These are phyloP conservation scores for Chaetops frenatus DNA, from an alignment of 2,113 vertebrate genomes.

Conservation along the genomic window DNA sequence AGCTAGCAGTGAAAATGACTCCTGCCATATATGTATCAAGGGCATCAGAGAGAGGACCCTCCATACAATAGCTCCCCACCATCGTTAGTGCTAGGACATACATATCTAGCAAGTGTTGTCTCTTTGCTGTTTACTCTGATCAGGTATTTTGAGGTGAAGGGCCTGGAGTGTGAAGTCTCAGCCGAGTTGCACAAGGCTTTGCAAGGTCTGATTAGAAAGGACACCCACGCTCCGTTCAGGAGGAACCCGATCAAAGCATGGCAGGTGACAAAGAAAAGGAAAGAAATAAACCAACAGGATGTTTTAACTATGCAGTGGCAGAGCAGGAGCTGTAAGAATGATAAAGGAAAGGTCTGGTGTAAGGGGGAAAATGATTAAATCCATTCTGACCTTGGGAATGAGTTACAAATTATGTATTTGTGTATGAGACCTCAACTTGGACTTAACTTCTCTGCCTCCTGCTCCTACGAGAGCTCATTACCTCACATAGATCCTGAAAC, in stretches of 20 bases:
- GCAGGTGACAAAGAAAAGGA: background rate
- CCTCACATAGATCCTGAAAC: background rate
- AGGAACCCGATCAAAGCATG: background rate
- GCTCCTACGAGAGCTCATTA: background rate
- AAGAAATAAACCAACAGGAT: background rate
- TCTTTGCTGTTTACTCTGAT: background rate
- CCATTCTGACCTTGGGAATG: background rate
- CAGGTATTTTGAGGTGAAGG: slow-evolving; percentile 31
- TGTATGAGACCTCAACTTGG: too few species aligned
- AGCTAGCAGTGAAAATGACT: slow-evolving; percentile 57
- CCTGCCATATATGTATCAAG: slow-evolving; percentile 22
- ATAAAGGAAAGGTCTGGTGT: background rate
- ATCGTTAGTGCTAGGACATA: slow-evolving; percentile 13
- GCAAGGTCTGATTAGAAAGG: background rate
- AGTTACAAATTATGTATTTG: background rate
- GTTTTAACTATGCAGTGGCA: background rate
- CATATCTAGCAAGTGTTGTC: background rate
- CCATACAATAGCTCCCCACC: background rate
- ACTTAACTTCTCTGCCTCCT: background rate
- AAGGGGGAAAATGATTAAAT: background rate
- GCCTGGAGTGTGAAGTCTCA: background rate
- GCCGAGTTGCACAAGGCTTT: background rate
- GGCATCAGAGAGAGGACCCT: slow-evolving; percentile 40
- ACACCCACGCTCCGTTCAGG: background rate
- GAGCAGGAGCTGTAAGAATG: background rate